A percentile compares a stretch with the other conserved stretches of the same genome.
Evolutionary conservation across 1,140 invertebrate genomes (phyloP).

Genomic region (Euura saliciscinereae): DNA sequence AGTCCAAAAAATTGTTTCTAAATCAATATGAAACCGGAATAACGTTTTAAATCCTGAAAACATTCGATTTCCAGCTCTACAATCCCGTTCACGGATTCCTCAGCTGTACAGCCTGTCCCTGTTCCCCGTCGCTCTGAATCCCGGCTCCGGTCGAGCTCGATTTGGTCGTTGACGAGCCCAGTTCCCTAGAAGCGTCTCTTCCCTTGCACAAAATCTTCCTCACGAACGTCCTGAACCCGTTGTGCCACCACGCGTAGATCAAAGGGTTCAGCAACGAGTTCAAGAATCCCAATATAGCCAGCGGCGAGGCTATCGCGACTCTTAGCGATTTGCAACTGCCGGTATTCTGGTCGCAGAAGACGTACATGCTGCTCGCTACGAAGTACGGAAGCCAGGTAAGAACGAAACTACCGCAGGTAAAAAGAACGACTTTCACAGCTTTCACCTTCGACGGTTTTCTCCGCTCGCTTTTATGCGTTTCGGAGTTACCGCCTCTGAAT

Average conservation of each 20-base stretch:
- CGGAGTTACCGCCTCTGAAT: constrained; percentile 30
- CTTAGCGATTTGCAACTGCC: constrained; percentile 55
- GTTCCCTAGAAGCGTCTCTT: background rate
- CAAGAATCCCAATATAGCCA: constrained; percentile 65
- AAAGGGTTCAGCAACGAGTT: constrained; percentile 74
- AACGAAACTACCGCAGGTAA: constrained; percentile 64
- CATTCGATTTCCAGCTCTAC: too few relatives aligned
- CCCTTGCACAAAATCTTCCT: constrained; percentile 31
- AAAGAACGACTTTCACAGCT: constrained; percentile 63
- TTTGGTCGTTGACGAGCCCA: constrained; percentile 7
- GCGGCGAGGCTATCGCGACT: constrained; percentile 58
- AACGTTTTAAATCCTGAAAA: too few relatives aligned
- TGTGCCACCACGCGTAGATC: constrained; percentile 77
- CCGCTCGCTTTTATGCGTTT: background rate
- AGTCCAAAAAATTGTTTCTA: too few relatives aligned
- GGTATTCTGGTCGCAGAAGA: constrained; percentile 48
- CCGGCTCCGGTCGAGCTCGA: background rate
- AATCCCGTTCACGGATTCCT: too few relatives aligned
- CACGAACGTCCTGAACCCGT: constrained; percentile 60
- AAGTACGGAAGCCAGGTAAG: constrained; percentile 58
- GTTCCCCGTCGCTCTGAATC: too few relatives aligned
- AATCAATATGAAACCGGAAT: too few relatives aligned
- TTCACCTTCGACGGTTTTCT: constrained; percentile 60
- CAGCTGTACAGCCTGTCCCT: too few relatives aligned
- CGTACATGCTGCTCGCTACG: constrained; percentile 58